Evolutionary conservation across 2,113 vertebrate species (phyloP).

Genomic region (Perca fluviatilis): DNA sequence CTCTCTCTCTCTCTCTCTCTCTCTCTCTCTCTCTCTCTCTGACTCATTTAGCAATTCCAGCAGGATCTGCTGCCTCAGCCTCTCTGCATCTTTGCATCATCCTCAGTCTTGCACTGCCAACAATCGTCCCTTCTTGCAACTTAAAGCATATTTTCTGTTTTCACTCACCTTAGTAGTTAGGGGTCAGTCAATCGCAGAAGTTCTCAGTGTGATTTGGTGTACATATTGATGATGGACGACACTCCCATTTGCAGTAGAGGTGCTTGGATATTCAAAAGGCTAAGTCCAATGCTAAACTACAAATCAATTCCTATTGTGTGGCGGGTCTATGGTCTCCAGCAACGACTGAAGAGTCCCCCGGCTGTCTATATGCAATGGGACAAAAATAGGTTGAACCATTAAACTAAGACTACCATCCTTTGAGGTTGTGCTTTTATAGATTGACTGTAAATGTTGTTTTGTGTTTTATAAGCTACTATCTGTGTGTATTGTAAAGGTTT

Average conservation of each 20-base stretch:
- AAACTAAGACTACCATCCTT: neutral
- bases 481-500: neutral
- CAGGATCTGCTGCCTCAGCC: constrained; percentile 43
- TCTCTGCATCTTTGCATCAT: constrained; percentile 27
- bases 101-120: constrained; percentile 7
- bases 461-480: neutral
- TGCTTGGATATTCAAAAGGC: neutral
- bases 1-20: constrained; percentile 2
- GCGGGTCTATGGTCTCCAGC: neutral
- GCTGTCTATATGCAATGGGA: neutral
- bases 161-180: neutral
- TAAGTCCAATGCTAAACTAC: neutral
- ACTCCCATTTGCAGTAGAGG: neutral
- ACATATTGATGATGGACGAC: neutral
- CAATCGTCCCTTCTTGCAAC: neutral
- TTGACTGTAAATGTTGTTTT: neutral
- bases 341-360: neutral
- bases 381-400: neutral
- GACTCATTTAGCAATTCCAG: constrained; percentile 42
- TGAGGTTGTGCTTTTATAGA: neutral
- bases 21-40: neutral
- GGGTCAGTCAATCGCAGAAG: neutral
- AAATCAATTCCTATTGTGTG: neutral
- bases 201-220: neutral
- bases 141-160: neutral